These are phyloP conservation scores for Empis livida DNA, from an alignment of 2,888 invertebrate species.

Conservation along the genomic window DNA sequence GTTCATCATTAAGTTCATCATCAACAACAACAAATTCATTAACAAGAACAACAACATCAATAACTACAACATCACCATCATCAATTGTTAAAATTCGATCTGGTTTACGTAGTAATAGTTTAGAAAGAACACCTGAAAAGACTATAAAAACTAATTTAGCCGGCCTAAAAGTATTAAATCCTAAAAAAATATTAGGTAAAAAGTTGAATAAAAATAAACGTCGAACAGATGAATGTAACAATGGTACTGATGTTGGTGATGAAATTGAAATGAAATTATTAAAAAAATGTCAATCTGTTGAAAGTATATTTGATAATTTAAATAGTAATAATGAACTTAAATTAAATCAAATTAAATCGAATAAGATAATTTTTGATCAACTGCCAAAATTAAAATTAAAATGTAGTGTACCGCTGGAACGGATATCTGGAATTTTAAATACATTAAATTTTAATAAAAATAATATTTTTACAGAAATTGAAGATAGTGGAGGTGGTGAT, in stretches of 20 bases:
- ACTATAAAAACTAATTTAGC: slow-evolving; percentile 1
- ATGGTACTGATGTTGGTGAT: slow-evolving; percentile 2
- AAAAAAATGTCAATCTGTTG: slow-evolving; percentile 7
- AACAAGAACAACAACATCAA: background rate
- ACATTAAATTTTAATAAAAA: background rate
- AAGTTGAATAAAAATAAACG: too few relatives aligned
- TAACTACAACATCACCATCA: slow-evolving; percentile 12
- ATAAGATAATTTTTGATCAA: background rate
- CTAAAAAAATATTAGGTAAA: too few relatives aligned
- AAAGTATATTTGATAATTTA: slow-evolving; percentile 5
- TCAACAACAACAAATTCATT: background rate
- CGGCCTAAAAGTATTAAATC: too few relatives aligned
- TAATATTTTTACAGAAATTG: background rate
- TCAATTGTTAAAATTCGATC: slow-evolving; percentile 10
- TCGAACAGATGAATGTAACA: slow-evolving; percentile 1
- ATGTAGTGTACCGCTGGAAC: slow-evolving; percentile 12
- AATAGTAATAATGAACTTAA: background rate
- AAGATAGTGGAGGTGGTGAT: background rate
- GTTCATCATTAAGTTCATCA: too few relatives aligned
- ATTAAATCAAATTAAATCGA: background rate
- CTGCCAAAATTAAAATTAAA: slow-evolving; percentile 1
- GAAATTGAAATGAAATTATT: slow-evolving; percentile 10
- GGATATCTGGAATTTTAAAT: slow-evolving; percentile 8
- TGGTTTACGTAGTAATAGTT: slow-evolving; percentile 15
- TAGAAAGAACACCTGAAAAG: slow-evolving; percentile 12